phyloP scores from a whole-genome alignment of 2,888 invertebrate species.

The Plagodis dolabraria region DNA sequence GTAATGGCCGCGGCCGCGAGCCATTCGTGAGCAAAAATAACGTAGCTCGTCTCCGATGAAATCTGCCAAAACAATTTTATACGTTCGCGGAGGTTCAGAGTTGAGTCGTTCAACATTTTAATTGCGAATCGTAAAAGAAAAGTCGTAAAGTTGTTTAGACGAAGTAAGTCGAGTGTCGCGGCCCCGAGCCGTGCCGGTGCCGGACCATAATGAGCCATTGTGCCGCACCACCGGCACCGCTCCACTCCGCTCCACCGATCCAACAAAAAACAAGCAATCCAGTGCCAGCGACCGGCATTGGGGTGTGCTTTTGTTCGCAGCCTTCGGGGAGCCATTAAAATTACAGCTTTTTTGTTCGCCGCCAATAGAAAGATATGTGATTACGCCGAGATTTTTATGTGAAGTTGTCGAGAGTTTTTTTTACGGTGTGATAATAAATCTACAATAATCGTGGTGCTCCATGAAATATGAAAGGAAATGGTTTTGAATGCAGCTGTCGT shows the following conservation, averaged over 20 bases:
- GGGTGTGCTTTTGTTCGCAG: conserved; percentile 59
- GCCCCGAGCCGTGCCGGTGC: conserved; percentile 20
- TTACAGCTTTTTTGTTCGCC: conserved; percentile 53
- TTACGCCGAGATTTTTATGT: conserved; percentile 40
- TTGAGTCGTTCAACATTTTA: conserved; percentile 55
- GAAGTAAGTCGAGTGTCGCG: conserved; percentile 37
- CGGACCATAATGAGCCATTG: conserved; percentile 1
- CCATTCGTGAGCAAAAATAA: neutral
- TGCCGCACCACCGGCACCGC: neutral
- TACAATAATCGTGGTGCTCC: conserved; percentile 1
- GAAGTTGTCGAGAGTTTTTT: conserved; percentile 39
- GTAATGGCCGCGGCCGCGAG: conserved; percentile 8
- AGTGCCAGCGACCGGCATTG: conserved; percentile 41
- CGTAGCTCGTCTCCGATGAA: conserved; percentile 29
- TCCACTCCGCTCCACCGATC: conserved; percentile 12
- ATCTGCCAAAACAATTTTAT: conserved; percentile 49
- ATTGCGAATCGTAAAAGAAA: conserved; percentile 58
- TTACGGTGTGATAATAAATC: neutral
- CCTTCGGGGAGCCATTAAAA: conserved; percentile 59
- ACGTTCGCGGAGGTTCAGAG: conserved; percentile 35
- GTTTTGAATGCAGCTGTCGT: conserved; percentile 44
- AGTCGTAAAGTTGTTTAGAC: conserved; percentile 53
- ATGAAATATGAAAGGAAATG: conserved; percentile 26
- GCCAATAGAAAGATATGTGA: conserved; percentile 48
- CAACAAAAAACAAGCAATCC: conserved; percentile 63